Evolutionary conservation across 2,113 vertebrate species (phyloP).

Genomic region (Puntigrus tetrazona): DNA sequence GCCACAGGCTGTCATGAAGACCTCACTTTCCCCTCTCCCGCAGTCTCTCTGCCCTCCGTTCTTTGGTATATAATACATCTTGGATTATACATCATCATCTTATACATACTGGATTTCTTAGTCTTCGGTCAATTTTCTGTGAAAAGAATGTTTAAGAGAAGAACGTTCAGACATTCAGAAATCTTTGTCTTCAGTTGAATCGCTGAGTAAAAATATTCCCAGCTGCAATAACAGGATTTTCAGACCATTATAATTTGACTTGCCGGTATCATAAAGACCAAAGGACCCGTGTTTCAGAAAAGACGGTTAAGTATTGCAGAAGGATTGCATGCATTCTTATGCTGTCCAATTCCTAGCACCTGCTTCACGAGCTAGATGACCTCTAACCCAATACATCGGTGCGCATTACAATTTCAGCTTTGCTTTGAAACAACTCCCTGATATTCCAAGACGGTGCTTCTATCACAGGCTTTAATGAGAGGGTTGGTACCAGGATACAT

Average conservation of each 20-base stretch:
- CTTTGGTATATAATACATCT: too few species aligned
- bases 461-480: conserved; percentile 24
- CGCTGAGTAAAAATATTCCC: neutral
- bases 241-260: neutral
- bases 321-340: neutral
- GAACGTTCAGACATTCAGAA: neutral
- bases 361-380: neutral
- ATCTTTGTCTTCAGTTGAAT: neutral
- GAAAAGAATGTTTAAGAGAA: neutral
- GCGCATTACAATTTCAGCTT: conserved; percentile 12
- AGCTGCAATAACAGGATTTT: neutral
- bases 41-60: too few species aligned
- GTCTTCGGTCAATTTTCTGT: neutral
- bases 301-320: neutral
- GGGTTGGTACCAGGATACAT: neutral
- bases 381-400: neutral
- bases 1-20: too few species aligned
- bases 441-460: neutral
- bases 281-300: neutral
- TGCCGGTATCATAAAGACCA: neutral
- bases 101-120: neutral
- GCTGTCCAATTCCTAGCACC: neutral
- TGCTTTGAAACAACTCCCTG: neutral
- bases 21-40: too few species aligned
- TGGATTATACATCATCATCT: neutral